A percentile compares a stretch with the other conserved stretches of the same genome.
Conservation (phyloP, 2,888 invertebrate genomes). For the Cynaeus angustus region DNA sequence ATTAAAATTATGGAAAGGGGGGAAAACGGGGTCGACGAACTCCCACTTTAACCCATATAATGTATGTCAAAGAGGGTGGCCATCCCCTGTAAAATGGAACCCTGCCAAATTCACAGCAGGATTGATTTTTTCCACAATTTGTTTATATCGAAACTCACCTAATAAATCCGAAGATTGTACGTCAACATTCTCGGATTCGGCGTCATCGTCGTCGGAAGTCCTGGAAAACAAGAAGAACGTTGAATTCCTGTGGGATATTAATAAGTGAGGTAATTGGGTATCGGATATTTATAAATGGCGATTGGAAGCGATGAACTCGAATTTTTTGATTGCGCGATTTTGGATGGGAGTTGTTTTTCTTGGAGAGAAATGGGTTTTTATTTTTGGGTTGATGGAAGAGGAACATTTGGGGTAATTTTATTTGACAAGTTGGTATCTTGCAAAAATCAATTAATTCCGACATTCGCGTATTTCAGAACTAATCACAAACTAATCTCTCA, state of each 20-base stretch:
- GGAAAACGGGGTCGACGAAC: conserved; percentile 44
- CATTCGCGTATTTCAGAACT: too few species aligned
- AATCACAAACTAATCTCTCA: too few species aligned
- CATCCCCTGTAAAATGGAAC: conserved; percentile 25
- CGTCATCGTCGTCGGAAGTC: conserved; percentile 28
- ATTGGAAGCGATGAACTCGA: conserved; percentile 16
- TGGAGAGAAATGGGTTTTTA: too few species aligned
- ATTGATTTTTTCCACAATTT: neutral
- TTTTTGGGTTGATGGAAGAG: too few species aligned
- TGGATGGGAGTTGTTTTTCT: too few species aligned
- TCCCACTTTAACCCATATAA: conserved; percentile 45
- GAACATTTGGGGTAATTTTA: too few species aligned
- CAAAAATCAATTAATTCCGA: too few species aligned
- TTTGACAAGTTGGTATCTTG: too few species aligned
- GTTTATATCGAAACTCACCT: conserved; percentile 39
- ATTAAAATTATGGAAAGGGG: conserved; percentile 46
- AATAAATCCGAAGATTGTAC: conserved; percentile 39
- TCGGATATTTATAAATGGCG: conserved; percentile 17
- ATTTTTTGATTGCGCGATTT: neutral
- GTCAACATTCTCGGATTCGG: conserved; percentile 27
- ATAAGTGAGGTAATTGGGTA: conserved; percentile 12
- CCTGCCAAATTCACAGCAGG: conserved; percentile 23
- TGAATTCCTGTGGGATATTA: conserved; percentile 11
- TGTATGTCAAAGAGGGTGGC: conserved; percentile 32
- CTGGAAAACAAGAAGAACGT: conserved; percentile 2